Percentiles rank a stretch among this genome's conserved stretches.
These are phyloP conservation scores for Athalia circularis DNA, from an alignment of 2,888 invertebrate genomes.

Conservation along the genomic window DNA sequence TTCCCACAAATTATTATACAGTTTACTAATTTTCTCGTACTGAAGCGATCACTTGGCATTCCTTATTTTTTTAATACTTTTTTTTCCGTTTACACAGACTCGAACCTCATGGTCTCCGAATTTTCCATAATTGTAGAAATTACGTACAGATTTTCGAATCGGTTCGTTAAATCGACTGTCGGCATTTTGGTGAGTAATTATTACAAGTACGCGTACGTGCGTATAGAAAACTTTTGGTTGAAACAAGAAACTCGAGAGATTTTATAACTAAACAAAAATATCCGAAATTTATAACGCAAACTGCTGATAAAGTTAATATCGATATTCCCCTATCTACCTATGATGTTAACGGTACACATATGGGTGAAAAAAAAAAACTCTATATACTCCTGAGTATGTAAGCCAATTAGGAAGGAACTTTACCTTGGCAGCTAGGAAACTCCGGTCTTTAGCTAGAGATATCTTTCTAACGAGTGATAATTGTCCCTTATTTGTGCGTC, in stretches of 20 bases:
- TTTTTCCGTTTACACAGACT: too few relatives aligned
- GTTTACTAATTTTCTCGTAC: neutral
- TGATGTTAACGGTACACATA: neutral
- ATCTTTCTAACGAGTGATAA: conserved; percentile 42
- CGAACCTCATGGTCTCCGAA: too few relatives aligned
- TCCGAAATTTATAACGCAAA: neutral
- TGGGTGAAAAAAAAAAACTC: neutral
- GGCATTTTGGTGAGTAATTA: conserved; percentile 20
- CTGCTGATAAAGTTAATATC: neutral
- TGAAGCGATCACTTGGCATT: neutral
- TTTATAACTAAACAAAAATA: neutral
- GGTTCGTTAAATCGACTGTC: too few relatives aligned
- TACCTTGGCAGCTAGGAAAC: conserved; percentile 4
- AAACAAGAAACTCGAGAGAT: neutral
- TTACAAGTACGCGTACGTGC: too few relatives aligned
- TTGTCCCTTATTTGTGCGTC: conserved; percentile 25
- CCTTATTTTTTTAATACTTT: neutral
- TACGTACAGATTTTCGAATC: too few relatives aligned
- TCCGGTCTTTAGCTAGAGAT: neutral
- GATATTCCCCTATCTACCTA: neutral
- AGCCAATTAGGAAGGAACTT: conserved; percentile 33
- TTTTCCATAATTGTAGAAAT: too few relatives aligned
- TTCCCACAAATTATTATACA: conserved; percentile 8
- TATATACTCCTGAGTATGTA: neutral
- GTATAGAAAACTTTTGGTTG: neutral